Conservation (phyloP, 1,140 invertebrate genomes). For the Sminthurinus signatus region DNA sequence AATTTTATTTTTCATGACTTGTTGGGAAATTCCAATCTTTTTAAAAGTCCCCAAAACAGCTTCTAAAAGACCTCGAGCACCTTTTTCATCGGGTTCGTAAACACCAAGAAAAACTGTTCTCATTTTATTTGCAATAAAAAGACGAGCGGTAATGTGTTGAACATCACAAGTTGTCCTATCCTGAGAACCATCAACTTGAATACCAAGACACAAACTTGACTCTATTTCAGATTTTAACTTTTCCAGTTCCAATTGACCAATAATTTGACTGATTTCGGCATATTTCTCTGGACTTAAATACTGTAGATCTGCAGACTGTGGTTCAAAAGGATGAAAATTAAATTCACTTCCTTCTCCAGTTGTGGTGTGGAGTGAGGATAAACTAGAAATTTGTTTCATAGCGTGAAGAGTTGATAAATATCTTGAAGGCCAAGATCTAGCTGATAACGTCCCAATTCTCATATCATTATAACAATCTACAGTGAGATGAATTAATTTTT, state of each 20-base stretch:
- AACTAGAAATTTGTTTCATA: neutral
- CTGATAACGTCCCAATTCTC: neutral
- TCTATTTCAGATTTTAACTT: neutral
- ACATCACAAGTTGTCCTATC: neutral
- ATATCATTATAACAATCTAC: neutral
- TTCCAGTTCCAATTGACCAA: neutral
- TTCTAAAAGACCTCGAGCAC: neutral
- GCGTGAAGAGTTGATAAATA: neutral
- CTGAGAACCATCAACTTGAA: neutral
- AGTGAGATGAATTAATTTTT: neutral
- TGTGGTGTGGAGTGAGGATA: no score
- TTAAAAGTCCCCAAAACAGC: neutral
- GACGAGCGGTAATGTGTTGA: neutral
- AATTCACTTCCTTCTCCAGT: neutral
- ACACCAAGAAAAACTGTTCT: neutral
- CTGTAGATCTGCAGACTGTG: neutral
- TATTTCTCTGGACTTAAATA: neutral
- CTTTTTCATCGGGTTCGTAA: neutral
- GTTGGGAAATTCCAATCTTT: neutral
- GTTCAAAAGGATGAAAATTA: neutral
- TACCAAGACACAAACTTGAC: neutral
- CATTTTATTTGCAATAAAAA: neutral
- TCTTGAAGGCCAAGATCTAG: neutral
- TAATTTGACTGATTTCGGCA: neutral
- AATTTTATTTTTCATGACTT: neutral